Percentiles rank a stretch among this genome's conserved stretches.
Evolutionary conservation across 2,113 vertebrate species (phyloP).

Genomic region (Acinonyx jubatus): DNA sequence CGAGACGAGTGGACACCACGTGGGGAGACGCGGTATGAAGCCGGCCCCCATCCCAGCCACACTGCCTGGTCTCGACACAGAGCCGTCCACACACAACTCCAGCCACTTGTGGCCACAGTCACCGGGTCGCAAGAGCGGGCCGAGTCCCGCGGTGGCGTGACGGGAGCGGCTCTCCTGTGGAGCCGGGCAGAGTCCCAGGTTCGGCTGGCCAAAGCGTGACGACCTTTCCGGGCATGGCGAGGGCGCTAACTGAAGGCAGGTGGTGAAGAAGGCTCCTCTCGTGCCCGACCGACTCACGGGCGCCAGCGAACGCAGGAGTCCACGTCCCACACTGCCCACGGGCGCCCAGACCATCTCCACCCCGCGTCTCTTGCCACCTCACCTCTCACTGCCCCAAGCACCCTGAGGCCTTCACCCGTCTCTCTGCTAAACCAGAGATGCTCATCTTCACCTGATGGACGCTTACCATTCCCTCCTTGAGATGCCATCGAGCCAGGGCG

Average conservation of each 20-base stretch:
- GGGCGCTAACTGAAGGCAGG: not conserved
- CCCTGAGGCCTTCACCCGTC: not conserved
- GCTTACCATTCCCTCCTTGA: not conserved
- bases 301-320: fast-evolving
- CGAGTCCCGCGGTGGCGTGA: fast-evolving
- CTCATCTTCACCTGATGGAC: not conserved
- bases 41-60: too few relatives aligned
- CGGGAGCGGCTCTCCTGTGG: not conserved
- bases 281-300: too few relatives aligned
- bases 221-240: fast-evolving
- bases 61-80: not conserved
- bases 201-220: not conserved
- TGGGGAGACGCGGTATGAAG: not conserved
- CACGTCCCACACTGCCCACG: fast-evolving
- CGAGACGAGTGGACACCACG: not conserved
- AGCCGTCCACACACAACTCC: not conserved
- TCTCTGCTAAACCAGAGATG: not conserved
- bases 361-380: too few relatives aligned
- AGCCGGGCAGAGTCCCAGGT: too few relatives aligned
- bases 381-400: not conserved
- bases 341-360: not conserved
- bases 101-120: too few relatives aligned
- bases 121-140: not conserved
- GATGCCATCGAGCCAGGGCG: not conserved
- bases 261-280: fast-evolving